phyloP scores from a whole-genome alignment of 2,888 invertebrate genomes.

The Orthonevra nobilis region DNA sequence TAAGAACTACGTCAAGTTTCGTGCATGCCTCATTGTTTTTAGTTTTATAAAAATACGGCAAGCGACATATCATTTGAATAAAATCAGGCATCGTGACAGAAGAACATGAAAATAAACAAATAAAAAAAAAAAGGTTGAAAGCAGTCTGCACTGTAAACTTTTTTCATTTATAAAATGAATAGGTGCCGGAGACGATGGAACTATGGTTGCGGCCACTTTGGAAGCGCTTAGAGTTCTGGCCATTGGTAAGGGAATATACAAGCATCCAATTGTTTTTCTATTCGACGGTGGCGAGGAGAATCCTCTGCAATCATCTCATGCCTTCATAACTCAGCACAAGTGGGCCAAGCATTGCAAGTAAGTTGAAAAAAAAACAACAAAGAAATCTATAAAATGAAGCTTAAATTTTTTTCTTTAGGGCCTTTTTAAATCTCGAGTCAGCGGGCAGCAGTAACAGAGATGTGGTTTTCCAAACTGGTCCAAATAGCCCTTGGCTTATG shows the following conservation, averaged over 20 bases:
- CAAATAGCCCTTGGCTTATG: slow-evolving; percentile 86
- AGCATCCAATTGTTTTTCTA: slow-evolving; percentile 83
- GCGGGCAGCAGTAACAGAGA: slow-evolving; percentile 96
- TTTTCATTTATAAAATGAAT: no score
- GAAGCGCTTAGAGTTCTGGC: slow-evolving; percentile 82
- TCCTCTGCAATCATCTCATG: slow-evolving; percentile 86
- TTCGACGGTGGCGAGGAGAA: slow-evolving; percentile 87
- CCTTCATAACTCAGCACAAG: slow-evolving; percentile 85
- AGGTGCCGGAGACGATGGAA: slow-evolving; percentile 85
- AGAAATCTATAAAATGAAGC: no score
- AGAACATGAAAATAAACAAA: no score
- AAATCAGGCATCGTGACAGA: no score
- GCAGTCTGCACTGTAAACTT: no score
- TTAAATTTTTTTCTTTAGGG: slow-evolving; percentile 77
- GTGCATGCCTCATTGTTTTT: no score
- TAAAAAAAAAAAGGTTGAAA: no score
- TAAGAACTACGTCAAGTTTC: no score
- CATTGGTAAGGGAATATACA: slow-evolving; percentile 78
- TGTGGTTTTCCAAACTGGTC: slow-evolving; percentile 92
- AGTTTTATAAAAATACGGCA: no score
- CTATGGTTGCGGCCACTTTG: slow-evolving; percentile 84
- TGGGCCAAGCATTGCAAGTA: slow-evolving; percentile 88
- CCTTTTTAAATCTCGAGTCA: slow-evolving; percentile 94
- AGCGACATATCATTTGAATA: no score
- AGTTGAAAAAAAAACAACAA: slow-evolving; percentile 59